Conservation (phyloP, 2,113 vertebrate species). For the Chionomys nivalis region DNA sequence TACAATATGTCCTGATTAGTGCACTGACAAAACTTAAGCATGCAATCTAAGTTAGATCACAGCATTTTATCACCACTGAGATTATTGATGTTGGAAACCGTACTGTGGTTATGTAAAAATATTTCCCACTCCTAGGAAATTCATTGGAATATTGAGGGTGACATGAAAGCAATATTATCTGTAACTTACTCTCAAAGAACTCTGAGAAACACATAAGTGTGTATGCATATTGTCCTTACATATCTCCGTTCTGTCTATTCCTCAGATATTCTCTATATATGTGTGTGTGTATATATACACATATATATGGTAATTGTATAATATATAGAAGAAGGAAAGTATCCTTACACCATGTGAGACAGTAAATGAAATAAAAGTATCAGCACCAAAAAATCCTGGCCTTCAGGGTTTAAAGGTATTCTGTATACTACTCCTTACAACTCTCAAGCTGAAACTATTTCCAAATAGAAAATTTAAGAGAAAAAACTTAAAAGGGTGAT, state of each 20-base stretch:
- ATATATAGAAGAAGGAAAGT: too few relatives aligned
- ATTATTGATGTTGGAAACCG: not conserved
- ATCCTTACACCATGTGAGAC: too few relatives aligned
- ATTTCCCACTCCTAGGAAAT: conserved; percentile 29
- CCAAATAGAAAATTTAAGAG: not conserved
- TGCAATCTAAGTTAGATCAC: not conserved
- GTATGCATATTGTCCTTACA: not conserved
- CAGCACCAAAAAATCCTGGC: not conserved
- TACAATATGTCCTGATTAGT: not conserved
- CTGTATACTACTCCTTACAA: not conserved
- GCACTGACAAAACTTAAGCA: not conserved
- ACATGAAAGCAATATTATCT: not conserved
- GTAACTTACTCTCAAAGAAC: not conserved
- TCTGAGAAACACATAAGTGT: not conserved
- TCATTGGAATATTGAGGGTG: not conserved
- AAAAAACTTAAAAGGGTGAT: not conserved
- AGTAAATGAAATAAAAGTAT: not conserved
- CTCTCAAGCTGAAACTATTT: not conserved
- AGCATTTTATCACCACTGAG: not conserved
- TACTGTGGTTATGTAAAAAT: not conserved
- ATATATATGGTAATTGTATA: not conserved
- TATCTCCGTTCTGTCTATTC: not conserved
- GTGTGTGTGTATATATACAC: not conserved
- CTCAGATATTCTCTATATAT: not conserved
- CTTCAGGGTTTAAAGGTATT: not conserved